These are phyloP conservation scores for Bedellia somnulentella DNA, from an alignment of 2,888 invertebrate species.

Conservation along the genomic window DNA sequence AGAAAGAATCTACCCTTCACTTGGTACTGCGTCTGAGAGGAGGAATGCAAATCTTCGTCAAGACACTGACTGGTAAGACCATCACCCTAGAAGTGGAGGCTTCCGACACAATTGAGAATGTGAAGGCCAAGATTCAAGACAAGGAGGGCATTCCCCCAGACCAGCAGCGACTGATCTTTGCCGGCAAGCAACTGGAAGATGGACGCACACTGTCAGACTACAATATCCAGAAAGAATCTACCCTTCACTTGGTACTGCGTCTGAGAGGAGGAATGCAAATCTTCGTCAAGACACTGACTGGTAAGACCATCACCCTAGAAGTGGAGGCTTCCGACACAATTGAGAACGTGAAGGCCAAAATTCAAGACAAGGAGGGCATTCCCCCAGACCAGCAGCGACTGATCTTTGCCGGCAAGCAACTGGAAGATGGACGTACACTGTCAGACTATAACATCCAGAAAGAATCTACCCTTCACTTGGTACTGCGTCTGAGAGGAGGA, in stretches of 20 bases:
- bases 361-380: constrained; percentile 15
- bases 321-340: constrained; percentile 12
- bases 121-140: constrained; percentile 18
- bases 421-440: constrained; percentile 14
- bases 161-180: constrained; percentile 17
- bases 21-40: constrained; percentile 21
- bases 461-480: constrained; percentile 12
- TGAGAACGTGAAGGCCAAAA: constrained; percentile 14
- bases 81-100: constrained; percentile 21
- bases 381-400: constrained; percentile 14
- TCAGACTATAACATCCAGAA: constrained; percentile 15
- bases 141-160: constrained; percentile 19
- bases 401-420: constrained; percentile 14
- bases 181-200: constrained; percentile 18
- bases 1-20: constrained; percentile 26
- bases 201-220: constrained; percentile 17
- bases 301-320: constrained; percentile 12
- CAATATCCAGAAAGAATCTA: constrained; percentile 19
- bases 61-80: constrained; percentile 23
- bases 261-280: constrained; percentile 17
- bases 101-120: constrained; percentile 18
- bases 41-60: constrained; percentile 29
- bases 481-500: constrained; percentile 11
- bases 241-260: constrained; percentile 16
- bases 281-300: constrained; percentile 12